A percentile compares a stretch with the other conserved stretches of the same genome.
Evolutionary conservation across 2,113 vertebrate genomes (phyloP).

Genomic region (Pimephales promelas): DNA sequence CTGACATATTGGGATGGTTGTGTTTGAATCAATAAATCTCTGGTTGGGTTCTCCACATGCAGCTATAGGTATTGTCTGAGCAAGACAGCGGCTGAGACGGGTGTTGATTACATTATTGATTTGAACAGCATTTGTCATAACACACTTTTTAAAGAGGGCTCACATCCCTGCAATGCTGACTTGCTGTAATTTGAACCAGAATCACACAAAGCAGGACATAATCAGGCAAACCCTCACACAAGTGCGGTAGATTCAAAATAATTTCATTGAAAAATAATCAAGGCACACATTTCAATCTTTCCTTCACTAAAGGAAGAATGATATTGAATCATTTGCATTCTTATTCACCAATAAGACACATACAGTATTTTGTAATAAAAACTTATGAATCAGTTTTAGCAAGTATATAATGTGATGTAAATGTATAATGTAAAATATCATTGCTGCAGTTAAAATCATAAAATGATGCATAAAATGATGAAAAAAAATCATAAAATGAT

Average conservation of each 20-base stretch:
- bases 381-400: not conserved
- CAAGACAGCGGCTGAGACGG: not conserved
- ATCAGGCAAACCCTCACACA: not conserved
- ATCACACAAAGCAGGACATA: not conserved
- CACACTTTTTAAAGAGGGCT: slow-evolving; percentile 11
- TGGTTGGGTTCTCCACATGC: not conserved
- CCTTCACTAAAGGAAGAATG: not conserved
- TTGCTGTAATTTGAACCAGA: not conserved
- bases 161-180: slow-evolving; percentile 9
- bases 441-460: not conserved
- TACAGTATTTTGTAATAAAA: no score
- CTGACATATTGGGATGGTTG: not conserved
- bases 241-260: not conserved
- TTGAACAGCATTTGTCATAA: slow-evolving; percentile 1
- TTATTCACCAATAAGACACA: not conserved
- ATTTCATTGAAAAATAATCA: not conserved
- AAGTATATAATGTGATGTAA: not conserved
- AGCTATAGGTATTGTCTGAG: slow-evolving; percentile 13
- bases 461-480: no score
- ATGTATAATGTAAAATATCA: not conserved
- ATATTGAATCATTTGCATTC: not conserved
- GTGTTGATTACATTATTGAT: slow-evolving; percentile 42
- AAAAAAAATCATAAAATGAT: no score
- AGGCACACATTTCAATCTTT: not conserved
- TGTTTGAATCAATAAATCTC: not conserved